Evolutionary conservation across 1,140 invertebrate species (phyloP).

Genomic region (Leptestheria dahalacensis): DNA sequence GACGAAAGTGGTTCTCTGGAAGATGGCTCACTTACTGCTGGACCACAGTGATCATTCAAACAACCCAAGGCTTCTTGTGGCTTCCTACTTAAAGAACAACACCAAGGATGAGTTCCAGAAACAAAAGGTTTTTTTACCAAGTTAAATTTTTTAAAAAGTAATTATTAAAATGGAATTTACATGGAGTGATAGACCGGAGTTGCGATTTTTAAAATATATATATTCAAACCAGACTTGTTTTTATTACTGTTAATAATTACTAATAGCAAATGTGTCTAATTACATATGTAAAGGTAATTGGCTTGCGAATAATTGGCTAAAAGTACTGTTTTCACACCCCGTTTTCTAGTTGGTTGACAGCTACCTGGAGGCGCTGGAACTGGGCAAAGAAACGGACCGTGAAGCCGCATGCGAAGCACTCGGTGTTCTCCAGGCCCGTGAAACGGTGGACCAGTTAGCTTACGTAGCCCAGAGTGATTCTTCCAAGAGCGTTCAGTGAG

Average conservation of each 20-base stretch:
- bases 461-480: conserved; percentile 28
- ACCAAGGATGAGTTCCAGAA: background rate
- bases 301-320: no score
- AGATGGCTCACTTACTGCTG: conserved; percentile 26
- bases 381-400: conserved; percentile 22
- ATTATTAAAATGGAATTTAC: no score
- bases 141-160: no score
- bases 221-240: no score
- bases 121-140: conserved; percentile 4
- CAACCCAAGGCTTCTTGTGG: background rate
- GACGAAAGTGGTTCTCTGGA: conserved; percentile 18
- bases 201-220: no score
- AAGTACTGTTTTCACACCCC: background rate
- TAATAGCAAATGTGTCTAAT: no score
- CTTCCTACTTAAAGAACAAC: conserved; percentile 10
- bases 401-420: conserved; percentile 26
- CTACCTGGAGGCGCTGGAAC: conserved; percentile 18
- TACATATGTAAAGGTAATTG: no score
- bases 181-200: no score
- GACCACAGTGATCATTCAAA: conserved; percentile 21
- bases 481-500: conserved; percentile 12
- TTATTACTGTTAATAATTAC: no score
- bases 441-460: conserved; percentile 25
- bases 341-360: conserved; percentile 15
- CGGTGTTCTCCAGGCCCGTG: conserved; percentile 23